Percentiles rank a stretch among this genome's conserved stretches.
Evolutionary conservation across 1,140 invertebrate genomes (phyloP).

Genomic region (Coptotermes formosanus): DNA sequence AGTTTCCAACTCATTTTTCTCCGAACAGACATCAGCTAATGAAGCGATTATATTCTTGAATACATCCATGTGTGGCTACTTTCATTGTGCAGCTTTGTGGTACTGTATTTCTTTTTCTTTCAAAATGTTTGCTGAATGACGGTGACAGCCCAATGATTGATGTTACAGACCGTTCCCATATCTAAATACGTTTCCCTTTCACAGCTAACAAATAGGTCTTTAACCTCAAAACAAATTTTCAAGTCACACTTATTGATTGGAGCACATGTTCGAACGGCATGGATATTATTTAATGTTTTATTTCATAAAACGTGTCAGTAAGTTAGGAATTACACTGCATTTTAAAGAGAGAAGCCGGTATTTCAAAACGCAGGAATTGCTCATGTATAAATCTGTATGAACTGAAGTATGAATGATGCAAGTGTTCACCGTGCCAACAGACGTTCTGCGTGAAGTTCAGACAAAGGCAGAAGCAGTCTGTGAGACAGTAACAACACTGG

Average conservation of each 20-base stretch:
- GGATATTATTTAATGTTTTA: not conserved
- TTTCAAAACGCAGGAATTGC: no score
- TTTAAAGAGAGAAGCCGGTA: no score
- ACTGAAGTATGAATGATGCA: no score
- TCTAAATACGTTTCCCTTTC: not conserved
- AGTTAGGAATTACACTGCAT: not conserved
- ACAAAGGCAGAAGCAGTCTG: no score
- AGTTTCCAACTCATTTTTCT: not conserved
- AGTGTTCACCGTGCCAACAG: no score
- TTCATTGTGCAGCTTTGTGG: not conserved
- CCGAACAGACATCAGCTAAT: not conserved
- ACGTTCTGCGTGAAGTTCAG: no score
- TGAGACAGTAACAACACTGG: no score
- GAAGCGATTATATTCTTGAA: conserved; percentile 1
- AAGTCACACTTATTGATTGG: not conserved
- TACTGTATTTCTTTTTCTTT: not conserved
- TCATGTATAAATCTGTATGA: no score
- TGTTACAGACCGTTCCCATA: not conserved
- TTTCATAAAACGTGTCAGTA: not conserved
- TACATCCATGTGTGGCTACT: not conserved
- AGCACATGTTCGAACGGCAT: not conserved
- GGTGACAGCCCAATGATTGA: not conserved
- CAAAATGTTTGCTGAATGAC: not conserved
- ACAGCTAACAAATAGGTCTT: not conserved
- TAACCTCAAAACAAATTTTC: not conserved